Percentiles rank a stretch among this genome's conserved stretches.
phyloP scores from a whole-genome alignment of 2,113 vertebrate genomes.

The Ranitomeya imitator region DNA sequence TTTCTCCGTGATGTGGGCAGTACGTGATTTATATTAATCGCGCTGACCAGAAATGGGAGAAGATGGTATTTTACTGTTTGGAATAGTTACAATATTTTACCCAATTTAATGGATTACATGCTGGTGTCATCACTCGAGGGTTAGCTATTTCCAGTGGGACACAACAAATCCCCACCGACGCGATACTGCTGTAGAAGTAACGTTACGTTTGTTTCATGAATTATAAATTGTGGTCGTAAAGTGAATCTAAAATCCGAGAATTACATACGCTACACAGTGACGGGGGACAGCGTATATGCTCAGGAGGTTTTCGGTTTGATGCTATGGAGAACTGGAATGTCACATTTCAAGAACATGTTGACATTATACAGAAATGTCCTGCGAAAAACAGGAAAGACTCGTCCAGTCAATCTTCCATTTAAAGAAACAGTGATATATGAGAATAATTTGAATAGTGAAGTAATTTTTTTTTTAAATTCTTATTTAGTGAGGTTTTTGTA shows the following conservation, averaged over 20 bases:
- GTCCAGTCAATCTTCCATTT: not conserved
- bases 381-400: conserved; percentile 38
- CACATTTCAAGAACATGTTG: conserved; percentile 37
- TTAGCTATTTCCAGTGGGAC: not conserved
- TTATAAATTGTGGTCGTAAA: not conserved
- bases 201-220: not conserved
- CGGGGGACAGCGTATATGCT: not conserved
- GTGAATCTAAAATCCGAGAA: not conserved
- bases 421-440: not conserved
- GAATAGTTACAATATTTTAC: not conserved
- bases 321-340: conserved; percentile 25
- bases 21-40: not conserved
- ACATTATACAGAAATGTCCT: not conserved
- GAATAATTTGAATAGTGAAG: not conserved
- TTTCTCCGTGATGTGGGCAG: not conserved
- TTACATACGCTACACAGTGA: not conserved
- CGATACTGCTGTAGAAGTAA: not conserved
- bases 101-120: not conserved
- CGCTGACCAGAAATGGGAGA: not conserved
- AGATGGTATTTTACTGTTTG: not conserved
- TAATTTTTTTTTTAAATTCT: no score
- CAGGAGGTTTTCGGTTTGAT: conserved; percentile 1
- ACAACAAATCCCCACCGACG: not conserved
- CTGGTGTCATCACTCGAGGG: not conserved
- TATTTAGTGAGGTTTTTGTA: no score